Evolutionary conservation across 2,797 vertebrate species (phyloP).

Genomic region (Takifugu ocellatus): DNA sequence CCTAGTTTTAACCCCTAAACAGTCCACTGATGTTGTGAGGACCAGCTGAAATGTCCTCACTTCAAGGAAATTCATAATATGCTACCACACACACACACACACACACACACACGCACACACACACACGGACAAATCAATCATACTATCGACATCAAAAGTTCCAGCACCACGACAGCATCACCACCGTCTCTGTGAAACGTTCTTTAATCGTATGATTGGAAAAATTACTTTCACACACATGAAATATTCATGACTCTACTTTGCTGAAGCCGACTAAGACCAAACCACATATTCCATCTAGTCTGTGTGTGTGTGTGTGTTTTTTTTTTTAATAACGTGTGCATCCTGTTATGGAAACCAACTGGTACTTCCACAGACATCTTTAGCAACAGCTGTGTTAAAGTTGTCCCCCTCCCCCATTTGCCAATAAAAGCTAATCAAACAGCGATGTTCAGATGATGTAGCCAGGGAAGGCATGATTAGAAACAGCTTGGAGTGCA

Average conservation of each 20-base stretch:
- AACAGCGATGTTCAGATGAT: constrained; percentile 50
- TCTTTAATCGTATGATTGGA: background rate
- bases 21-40: too few species aligned
- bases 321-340: constrained; percentile 3
- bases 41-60: too few species aligned
- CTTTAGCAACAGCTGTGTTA: constrained; percentile 27
- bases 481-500: constrained; percentile 70
- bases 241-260: background rate
- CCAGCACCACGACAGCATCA: too few species aligned
- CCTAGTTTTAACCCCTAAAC: too few species aligned
- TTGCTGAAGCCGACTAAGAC: background rate
- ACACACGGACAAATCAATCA: too few species aligned
- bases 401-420: constrained; percentile 20
- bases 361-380: background rate
- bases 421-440: constrained; percentile 53
- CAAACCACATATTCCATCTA: constrained; percentile 1
- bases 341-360: constrained; percentile 7
- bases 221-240: background rate
- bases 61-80: too few species aligned
- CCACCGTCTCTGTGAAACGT: too few species aligned
- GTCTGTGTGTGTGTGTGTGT: background rate
- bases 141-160: too few species aligned
- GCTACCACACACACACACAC: too few species aligned
- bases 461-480: constrained; percentile 44
- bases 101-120: too few species aligned